A percentile compares a stretch with the other conserved stretches of the same genome.
These are phyloP conservation scores for Aphidoletes aphidimyza DNA, from an alignment of 2,888 invertebrate genomes.

Conservation along the genomic window DNA sequence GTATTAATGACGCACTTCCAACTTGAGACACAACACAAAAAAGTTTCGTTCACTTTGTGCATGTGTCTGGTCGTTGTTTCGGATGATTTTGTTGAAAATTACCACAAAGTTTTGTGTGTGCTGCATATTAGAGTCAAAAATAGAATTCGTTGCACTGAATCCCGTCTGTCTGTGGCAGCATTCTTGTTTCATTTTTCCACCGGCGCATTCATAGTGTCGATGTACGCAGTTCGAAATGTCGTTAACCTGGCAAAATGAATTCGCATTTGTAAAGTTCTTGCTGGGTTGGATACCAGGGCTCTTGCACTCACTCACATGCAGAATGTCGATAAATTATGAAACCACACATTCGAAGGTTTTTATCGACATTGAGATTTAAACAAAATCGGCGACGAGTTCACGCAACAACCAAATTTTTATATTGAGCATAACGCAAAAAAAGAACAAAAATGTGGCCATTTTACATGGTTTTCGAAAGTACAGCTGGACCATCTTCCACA, in stretches of 20 bases:
- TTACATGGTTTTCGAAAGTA: conserved; percentile 19
- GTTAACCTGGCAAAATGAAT: background rate
- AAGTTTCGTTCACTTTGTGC: background rate
- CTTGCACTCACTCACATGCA: no score
- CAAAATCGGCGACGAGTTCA: background rate
- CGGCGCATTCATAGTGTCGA: background rate
- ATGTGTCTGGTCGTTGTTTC: no score
- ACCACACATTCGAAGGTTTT: background rate
- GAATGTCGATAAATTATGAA: background rate
- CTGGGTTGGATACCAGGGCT: no score
- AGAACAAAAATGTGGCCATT: background rate
- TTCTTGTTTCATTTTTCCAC: background rate
- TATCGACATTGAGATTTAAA: background rate
- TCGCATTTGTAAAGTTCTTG: no score
- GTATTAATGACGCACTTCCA: conserved; percentile 42
- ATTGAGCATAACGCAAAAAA: no score
- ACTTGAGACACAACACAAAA: conserved; percentile 43
- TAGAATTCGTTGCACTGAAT: conserved; percentile 1
- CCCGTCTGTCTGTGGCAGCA: background rate
- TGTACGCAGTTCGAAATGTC: conserved; percentile 36
- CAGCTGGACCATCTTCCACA: background rate
- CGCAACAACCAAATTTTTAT: background rate
- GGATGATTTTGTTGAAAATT: background rate
- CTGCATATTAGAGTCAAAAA: conserved; percentile 39
- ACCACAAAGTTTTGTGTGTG: conserved; percentile 12